A percentile compares a stretch with the other conserved stretches of the same genome.
phyloP scores from a whole-genome alignment of 2,113 vertebrate genomes.

The Oryctolagus cuniculus region DNA sequence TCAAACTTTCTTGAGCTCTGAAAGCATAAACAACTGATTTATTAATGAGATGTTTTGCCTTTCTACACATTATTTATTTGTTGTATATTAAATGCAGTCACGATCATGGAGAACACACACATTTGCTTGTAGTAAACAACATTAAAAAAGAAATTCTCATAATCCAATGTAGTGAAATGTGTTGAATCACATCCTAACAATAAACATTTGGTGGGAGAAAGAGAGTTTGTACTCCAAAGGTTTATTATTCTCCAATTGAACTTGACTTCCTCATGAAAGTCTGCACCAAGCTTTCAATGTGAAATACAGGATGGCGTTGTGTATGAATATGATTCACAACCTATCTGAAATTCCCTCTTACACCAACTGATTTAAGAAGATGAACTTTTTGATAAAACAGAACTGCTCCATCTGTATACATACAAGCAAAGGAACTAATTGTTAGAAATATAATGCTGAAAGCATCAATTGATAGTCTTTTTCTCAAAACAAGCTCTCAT shows the following conservation, averaged over 20 bases:
- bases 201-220: conserved; percentile 2
- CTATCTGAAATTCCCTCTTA: conserved; percentile 56
- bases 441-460: neutral
- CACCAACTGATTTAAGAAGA: conserved; percentile 59
- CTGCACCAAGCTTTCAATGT: conserved; percentile 38
- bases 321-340: conserved; percentile 69
- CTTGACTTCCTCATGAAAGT: conserved; percentile 69
- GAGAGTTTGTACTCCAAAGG: conserved; percentile 14
- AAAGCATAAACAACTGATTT: conserved; percentile 43
- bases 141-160: conserved; percentile 55
- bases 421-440: neutral
- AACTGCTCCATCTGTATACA: conserved; percentile 30
- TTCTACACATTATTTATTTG: conserved; percentile 54
- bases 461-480: neutral
- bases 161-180: neutral
- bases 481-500: conserved; percentile 33
- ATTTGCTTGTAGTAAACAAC: conserved; percentile 57
- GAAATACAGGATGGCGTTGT: conserved; percentile 64
- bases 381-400: conserved; percentile 44
- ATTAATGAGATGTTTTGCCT: conserved; percentile 66
- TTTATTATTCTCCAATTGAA: conserved; percentile 73
- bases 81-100: neutral
- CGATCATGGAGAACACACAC: conserved; percentile 19
- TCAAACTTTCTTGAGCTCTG: conserved; percentile 38
- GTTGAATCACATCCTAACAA: neutral